Conservation (phyloP, 2,113 vertebrate species). For the Narcine bancroftii region DNA sequence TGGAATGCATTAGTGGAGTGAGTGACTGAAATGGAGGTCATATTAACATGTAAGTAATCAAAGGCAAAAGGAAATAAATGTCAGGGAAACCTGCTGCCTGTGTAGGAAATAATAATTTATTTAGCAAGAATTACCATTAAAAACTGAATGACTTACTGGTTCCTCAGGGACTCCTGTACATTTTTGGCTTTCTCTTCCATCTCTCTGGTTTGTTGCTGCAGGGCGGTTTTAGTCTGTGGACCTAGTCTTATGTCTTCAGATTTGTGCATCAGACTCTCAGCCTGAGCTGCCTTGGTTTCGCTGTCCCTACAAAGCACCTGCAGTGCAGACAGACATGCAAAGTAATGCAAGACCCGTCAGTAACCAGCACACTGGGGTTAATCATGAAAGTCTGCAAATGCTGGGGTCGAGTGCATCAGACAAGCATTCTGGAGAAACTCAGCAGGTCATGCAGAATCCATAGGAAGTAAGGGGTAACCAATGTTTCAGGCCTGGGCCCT, state of each 20-base stretch:
- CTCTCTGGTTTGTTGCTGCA: constrained; percentile 70
- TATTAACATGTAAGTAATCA: neutral
- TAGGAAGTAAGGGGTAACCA: no score
- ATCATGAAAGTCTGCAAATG: no score
- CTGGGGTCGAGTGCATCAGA: no score
- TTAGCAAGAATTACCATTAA: neutral
- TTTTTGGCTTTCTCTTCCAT: constrained; percentile 69
- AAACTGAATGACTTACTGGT: constrained; percentile 61
- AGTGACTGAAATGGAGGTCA: neutral
- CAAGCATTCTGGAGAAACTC: no score
- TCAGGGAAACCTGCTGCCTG: neutral
- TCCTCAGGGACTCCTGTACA: constrained; percentile 68
- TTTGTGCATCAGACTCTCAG: constrained; percentile 71
- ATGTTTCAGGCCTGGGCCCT: no score
- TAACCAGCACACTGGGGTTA: no score
- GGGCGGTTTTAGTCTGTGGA: constrained; percentile 63
- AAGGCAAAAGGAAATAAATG: neutral
- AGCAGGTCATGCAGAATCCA: no score
- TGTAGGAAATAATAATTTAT: no score
- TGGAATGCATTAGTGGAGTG: neutral
- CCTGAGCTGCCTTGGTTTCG: constrained; percentile 60
- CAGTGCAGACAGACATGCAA: constrained; percentile 41
- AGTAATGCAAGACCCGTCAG: neutral
- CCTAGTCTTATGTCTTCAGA: constrained; percentile 73
- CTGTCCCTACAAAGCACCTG: constrained; percentile 71